Evolutionary conservation across 2,888 invertebrate genomes (phyloP).

Genomic region (Agrochola macilenta): DNA sequence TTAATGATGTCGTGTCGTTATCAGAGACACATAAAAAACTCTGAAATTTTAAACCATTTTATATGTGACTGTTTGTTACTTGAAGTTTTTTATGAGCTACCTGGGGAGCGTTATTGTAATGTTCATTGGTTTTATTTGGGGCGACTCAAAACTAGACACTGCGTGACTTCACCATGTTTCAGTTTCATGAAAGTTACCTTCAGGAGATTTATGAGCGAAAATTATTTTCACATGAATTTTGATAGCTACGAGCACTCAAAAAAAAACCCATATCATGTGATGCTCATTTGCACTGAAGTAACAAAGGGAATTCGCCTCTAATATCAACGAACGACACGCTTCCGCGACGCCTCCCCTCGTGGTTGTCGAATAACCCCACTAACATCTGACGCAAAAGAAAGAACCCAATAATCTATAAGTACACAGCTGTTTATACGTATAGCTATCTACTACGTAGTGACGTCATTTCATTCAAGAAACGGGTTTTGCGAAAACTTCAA

Average conservation of each 20-base stretch:
- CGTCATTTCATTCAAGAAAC: constrained; percentile 87
- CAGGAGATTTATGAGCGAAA: background rate
- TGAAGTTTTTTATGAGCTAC: background rate
- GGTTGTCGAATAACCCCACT: constrained; percentile 66
- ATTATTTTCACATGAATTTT: background rate
- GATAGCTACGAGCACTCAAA: background rate
- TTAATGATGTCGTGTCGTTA: constrained; percentile 58
- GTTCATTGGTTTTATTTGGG: constrained; percentile 16
- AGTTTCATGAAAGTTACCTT: background rate
- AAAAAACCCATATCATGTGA: background rate
- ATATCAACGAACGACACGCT: constrained; percentile 45
- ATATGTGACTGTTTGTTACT: constrained; percentile 9
- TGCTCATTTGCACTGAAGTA: background rate
- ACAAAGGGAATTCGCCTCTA: background rate
- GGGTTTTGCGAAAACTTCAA: constrained; percentile 78
- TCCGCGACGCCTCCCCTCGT: constrained; percentile 46
- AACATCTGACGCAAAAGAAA: constrained; percentile 87
- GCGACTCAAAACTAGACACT: constrained; percentile 4
- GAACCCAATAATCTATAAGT: constrained; percentile 81
- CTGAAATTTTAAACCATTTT: background rate
- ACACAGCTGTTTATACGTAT: constrained; percentile 71
- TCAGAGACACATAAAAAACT: constrained; percentile 41
- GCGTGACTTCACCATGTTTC: background rate
- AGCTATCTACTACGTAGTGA: constrained; percentile 77
- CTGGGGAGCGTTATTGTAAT: constrained; percentile 18